These are phyloP conservation scores for Whitmania pigra DNA, from an alignment of 1,140 invertebrate genomes.

Conservation along the genomic window DNA sequence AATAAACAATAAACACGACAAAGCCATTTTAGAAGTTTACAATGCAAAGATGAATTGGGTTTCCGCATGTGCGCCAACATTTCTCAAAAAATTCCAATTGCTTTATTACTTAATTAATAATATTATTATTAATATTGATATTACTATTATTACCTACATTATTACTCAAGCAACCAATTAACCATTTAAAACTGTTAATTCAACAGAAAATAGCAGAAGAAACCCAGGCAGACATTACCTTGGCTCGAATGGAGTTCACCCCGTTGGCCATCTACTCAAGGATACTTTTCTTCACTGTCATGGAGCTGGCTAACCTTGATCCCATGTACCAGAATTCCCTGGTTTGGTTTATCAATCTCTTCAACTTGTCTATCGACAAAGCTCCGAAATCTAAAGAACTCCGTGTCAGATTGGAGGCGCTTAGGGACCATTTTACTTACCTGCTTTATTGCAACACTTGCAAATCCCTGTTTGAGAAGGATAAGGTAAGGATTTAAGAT, in stretches of 20 bases:
- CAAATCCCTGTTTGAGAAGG: slow-evolving; percentile 84
- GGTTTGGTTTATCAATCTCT: slow-evolving; percentile 83
- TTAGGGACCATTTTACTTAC: slow-evolving; percentile 72
- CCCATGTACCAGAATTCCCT: slow-evolving; percentile 71
- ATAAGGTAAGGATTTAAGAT: slow-evolving; percentile 44
- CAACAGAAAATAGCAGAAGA: slow-evolving; percentile 58
- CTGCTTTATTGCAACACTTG: slow-evolving; percentile 82
- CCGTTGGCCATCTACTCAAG: slow-evolving; percentile 42
- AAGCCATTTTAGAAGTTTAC: too few species aligned
- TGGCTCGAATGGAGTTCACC: slow-evolving; percentile 38
- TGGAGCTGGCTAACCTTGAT: slow-evolving; percentile 43
- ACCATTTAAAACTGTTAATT: too few species aligned
- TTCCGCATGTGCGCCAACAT: too few species aligned
- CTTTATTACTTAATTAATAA: too few species aligned
- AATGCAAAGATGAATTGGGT: too few species aligned
- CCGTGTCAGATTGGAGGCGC: slow-evolving; percentile 54
- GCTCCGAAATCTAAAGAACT: slow-evolving; percentile 74
- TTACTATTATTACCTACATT: too few species aligned
- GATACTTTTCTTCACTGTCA: slow-evolving; percentile 43
- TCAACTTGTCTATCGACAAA: slow-evolving; percentile 72
- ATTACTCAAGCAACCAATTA: too few species aligned
- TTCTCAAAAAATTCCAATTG: too few species aligned
- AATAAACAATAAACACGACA: too few species aligned
- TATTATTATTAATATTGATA: too few species aligned
- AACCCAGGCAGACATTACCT: slow-evolving; percentile 65